phyloP scores from a whole-genome alignment of 1,140 invertebrate species.

The Myzus persicae region DNA sequence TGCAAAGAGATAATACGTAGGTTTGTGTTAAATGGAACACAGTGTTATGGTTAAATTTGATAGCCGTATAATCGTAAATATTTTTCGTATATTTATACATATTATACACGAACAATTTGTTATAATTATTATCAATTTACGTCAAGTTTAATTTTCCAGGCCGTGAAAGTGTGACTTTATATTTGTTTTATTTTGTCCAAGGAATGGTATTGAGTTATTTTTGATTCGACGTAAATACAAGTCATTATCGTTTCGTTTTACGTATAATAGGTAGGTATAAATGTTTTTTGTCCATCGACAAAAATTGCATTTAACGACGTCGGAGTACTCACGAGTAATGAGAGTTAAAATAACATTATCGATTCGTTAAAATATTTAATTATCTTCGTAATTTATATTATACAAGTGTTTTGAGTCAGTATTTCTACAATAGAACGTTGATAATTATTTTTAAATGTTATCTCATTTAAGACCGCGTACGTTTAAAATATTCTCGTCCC shows the following conservation, averaged over 20 bases:
- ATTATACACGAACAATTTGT: too few species aligned
- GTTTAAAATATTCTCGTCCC: not conserved
- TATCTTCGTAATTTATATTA: not conserved
- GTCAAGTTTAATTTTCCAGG: not conserved
- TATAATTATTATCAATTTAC: too few species aligned
- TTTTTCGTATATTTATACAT: not conserved
- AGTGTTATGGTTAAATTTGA: too few species aligned
- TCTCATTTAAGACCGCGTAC: not conserved
- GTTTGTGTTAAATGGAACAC: too few species aligned
- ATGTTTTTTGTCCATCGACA: not conserved
- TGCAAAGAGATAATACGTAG: not conserved
- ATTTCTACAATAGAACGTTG: not conserved
- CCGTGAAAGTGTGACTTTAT: not conserved
- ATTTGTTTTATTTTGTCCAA: too few species aligned
- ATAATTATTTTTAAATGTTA: not conserved
- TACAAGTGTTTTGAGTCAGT: not conserved
- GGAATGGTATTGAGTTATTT: not conserved
- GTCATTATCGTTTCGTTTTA: not conserved
- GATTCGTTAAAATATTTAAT: not conserved
- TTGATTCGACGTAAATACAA: not conserved
- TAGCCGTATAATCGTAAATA: too few species aligned
- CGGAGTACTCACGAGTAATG: not conserved
- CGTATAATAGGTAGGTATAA: not conserved
- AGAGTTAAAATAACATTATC: not conserved
- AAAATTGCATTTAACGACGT: not conserved